Conservation (phyloP, 2,113 vertebrate species). For the Herpetotheres cachinnans region DNA sequence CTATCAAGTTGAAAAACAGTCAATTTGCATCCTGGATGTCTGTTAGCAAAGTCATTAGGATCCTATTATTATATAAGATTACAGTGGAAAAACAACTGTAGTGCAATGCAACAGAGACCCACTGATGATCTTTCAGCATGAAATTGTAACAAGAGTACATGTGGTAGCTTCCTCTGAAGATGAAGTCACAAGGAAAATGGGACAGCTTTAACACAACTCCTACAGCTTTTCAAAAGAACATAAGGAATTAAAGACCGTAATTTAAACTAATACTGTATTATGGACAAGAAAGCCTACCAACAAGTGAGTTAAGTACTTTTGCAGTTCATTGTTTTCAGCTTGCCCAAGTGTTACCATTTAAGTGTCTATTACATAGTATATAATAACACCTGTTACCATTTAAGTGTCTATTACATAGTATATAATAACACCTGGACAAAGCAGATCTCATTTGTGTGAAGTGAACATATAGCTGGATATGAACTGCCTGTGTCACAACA, state of each 20-base stretch:
- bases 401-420: neutral
- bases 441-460: neutral
- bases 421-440: neutral
- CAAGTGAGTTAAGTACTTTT: neutral
- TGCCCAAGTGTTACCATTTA: neutral
- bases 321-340: neutral
- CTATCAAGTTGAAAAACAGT: neutral
- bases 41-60: conserved; percentile 9
- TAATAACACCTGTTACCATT: neutral
- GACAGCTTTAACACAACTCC: neutral
- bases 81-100: neutral
- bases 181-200: neutral
- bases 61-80: neutral
- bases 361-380: neutral
- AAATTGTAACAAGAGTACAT: neutral
- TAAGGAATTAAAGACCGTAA: neutral
- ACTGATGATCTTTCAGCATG: neutral
- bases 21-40: neutral
- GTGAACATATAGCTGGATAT: fast-evolving
- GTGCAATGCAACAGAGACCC: neutral
- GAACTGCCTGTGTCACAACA: too few relatives aligned
- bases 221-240: neutral
- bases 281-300: neutral
- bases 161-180: neutral
- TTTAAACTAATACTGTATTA: neutral